Percentiles rank a stretch among this genome's conserved stretches.
Conservation (phyloP, 1,140 invertebrate genomes). For the Lepidotrigona ventralis region DNA sequence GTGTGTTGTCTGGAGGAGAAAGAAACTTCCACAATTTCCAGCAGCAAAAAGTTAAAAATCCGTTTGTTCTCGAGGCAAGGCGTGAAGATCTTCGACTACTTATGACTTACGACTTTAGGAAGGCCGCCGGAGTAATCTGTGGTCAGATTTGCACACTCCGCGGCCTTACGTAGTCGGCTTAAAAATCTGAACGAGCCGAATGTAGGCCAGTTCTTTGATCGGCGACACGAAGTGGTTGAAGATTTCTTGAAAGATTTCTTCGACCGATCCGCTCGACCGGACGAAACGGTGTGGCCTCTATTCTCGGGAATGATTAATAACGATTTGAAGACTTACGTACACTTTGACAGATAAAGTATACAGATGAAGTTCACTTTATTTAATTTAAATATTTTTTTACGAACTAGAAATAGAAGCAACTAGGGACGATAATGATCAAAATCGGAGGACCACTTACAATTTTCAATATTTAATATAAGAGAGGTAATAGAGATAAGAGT, state of each 20-base stretch:
- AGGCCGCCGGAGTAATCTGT: conserved; percentile 8
- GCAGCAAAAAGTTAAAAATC: not conserved
- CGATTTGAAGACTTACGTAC: too few species aligned
- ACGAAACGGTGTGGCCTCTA: not conserved
- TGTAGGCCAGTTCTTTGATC: conserved; percentile 38
- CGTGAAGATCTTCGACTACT: too few species aligned
- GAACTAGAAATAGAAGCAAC: not conserved
- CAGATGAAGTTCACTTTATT: too few species aligned
- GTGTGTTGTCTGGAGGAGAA: not conserved
- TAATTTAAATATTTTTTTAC: too few species aligned
- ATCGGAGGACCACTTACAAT: too few species aligned
- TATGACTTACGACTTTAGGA: not conserved
- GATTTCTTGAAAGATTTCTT: not conserved
- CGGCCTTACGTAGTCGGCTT: not conserved
- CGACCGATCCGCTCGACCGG: not conserved
- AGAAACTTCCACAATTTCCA: not conserved
- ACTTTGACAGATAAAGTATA: too few species aligned
- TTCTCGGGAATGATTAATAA: not conserved
- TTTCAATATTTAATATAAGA: too few species aligned
- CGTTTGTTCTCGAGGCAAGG: not conserved
- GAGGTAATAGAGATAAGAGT: too few species aligned
- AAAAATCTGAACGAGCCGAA: conserved; percentile 35
- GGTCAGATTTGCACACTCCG: not conserved
- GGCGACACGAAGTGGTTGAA: too few species aligned
- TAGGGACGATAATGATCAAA: not conserved